These are phyloP conservation scores for Prionailurus bengalensis DNA, from an alignment of 2,113 vertebrate species.

Conservation along the genomic window DNA sequence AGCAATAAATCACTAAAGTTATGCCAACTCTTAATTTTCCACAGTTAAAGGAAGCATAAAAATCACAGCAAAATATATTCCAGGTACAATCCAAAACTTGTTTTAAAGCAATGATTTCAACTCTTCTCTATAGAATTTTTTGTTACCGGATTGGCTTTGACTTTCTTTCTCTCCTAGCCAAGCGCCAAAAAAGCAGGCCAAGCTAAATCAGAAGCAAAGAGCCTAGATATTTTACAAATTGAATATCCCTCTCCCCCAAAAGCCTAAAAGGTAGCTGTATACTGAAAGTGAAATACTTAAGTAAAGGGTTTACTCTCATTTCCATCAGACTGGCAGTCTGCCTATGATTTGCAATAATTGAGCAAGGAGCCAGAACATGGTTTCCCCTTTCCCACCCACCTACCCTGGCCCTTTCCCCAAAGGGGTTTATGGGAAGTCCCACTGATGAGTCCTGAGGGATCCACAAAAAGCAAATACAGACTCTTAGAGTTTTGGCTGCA, in stretches of 20 bases:
- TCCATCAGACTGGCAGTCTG: constrained; percentile 48
- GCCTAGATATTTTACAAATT: constrained; percentile 2
- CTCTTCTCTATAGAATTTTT: constrained; percentile 33
- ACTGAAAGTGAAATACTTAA: constrained; percentile 9
- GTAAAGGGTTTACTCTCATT: not conserved
- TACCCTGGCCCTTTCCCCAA: not conserved
- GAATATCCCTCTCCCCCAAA: not conserved
- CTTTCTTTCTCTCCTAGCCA: not conserved
- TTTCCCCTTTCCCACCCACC: not conserved
- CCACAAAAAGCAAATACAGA: constrained; percentile 76
- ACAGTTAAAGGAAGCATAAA: not conserved
- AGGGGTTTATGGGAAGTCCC: constrained; percentile 77
- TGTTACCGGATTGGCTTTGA: not conserved
- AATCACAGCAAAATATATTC: constrained; percentile 48
- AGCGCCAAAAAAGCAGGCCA: constrained; percentile 35
- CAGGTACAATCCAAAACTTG: constrained; percentile 27
- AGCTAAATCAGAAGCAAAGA: not conserved
- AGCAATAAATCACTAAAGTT: not conserved
- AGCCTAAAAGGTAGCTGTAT: not conserved
- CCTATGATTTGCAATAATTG: not conserved
- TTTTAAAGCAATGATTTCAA: constrained; percentile 52
- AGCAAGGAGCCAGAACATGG: not conserved
- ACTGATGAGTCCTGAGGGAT: constrained; percentile 49
- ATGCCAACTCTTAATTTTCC: constrained; percentile 34
- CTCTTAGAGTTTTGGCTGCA: constrained; percentile 83